Evolutionary conservation across 2,888 invertebrate genomes (phyloP).

Genomic region (Eristalis intricaria): DNA sequence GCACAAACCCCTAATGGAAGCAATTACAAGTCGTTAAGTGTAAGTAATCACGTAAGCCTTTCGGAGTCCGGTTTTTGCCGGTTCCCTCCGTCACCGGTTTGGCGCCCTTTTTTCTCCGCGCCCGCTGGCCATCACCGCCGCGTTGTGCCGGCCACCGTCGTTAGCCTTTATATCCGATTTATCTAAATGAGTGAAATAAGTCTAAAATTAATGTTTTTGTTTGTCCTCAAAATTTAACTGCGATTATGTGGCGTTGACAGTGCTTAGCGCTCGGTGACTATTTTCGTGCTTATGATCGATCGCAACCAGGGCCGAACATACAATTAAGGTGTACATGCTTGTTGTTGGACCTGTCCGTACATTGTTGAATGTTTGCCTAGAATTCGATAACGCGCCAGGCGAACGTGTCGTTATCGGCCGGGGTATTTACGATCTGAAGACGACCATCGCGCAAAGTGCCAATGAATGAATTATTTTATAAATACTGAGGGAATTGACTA

Average conservation of each 20-base stretch:
- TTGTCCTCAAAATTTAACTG: not conserved
- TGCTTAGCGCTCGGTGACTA: not conserved
- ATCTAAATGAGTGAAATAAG: slow-evolving; percentile 26
- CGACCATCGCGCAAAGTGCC: not conserved
- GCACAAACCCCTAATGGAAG: not conserved
- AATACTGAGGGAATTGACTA: not conserved
- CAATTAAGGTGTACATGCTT: not conserved
- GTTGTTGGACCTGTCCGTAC: not conserved
- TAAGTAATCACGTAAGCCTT: slow-evolving; percentile 4
- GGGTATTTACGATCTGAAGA: not conserved
- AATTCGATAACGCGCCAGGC: not conserved
- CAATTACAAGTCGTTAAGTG: slow-evolving; percentile 5
- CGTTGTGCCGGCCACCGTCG: not conserved
- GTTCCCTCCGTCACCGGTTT: not conserved
- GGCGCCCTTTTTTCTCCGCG: not conserved
- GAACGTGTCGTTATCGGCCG: not conserved
- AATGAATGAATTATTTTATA: slow-evolving; percentile 7
- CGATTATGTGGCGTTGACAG: slow-evolving; percentile 19
- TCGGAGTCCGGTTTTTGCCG: not conserved
- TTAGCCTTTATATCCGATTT: not conserved
- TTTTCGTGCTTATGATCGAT: slow-evolving; percentile 18
- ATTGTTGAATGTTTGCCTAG: not conserved
- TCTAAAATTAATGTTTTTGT: slow-evolving; percentile 25
- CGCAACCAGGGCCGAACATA: not conserved
- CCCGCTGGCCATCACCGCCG: not conserved